Percentiles rank a stretch among this genome's conserved stretches.
phyloP scores from a whole-genome alignment of 2,113 vertebrate species.

The Chiloscyllium plagiosum region DNA sequence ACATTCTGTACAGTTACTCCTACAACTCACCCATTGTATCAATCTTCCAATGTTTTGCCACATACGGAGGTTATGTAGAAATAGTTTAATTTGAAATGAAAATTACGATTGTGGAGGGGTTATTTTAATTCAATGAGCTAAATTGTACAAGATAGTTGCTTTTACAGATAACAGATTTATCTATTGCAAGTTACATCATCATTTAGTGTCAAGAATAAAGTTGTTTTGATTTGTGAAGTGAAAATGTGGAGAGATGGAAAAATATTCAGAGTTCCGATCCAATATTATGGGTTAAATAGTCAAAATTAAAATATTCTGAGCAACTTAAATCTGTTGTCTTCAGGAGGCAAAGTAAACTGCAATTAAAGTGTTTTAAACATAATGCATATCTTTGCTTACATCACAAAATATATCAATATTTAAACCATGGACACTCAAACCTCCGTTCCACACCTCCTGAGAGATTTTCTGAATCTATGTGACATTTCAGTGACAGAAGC shows the following conservation, averaged over 20 bases:
- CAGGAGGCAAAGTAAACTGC: background rate
- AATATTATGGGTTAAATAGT: background rate
- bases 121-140: background rate
- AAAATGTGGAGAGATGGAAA: background rate
- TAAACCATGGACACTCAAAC: background rate
- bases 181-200: background rate
- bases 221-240: background rate
- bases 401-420: background rate
- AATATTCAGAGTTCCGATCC: background rate
- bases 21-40: background rate
- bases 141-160: background rate
- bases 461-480: background rate
- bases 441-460: background rate
- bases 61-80: background rate
- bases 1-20: background rate
- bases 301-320: background rate
- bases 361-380: background rate
- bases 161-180: background rate
- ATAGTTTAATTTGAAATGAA: background rate
- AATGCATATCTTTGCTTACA: background rate
- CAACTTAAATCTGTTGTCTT: background rate
- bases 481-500: background rate
- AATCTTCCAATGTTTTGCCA: background rate
- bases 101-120: background rate
- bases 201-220: background rate